A percentile compares a stretch with the other conserved stretches of the same genome.
Evolutionary conservation across 2,113 vertebrate genomes (phyloP).

Genomic region (Cryptotis parvus): DNA sequence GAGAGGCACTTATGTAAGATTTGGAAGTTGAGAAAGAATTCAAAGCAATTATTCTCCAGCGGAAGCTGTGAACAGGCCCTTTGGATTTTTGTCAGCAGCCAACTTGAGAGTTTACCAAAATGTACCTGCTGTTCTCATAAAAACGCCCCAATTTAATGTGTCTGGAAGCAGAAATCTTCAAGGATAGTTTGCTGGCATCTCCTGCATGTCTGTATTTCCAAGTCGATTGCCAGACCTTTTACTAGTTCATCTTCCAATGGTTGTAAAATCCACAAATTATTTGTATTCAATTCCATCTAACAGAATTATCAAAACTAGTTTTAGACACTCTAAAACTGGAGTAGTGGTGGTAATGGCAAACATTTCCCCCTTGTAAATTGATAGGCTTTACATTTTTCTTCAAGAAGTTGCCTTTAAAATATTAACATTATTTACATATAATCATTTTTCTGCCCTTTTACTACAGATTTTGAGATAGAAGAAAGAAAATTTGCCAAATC

Average conservation of each 20-base stretch:
- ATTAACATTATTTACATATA: neutral
- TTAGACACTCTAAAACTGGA: neutral
- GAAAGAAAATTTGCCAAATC: neutral
- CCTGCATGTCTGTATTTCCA: neutral
- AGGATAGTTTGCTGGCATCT: neutral
- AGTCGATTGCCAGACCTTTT: neutral
- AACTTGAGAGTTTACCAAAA: neutral
- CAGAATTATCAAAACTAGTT: neutral
- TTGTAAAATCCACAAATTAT: neutral
- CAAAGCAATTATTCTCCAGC: neutral
- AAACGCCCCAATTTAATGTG: neutral
- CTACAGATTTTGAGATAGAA: neutral
- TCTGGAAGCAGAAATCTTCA: neutral
- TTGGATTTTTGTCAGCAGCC: neutral
- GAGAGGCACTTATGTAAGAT: neutral
- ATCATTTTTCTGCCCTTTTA: neutral
- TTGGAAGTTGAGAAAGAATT: conserved; percentile 13
- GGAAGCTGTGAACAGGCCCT: neutral
- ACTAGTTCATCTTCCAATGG: too few relatives aligned
- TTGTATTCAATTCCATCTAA: neutral
- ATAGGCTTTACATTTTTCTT: neutral
- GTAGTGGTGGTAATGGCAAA: neutral
- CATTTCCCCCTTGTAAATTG: fast-evolving
- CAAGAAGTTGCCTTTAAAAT: neutral
- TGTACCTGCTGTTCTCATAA: neutral